phyloP scores from a whole-genome alignment of 2,888 invertebrate genomes.

The Trypoxylon attenuatum region DNA sequence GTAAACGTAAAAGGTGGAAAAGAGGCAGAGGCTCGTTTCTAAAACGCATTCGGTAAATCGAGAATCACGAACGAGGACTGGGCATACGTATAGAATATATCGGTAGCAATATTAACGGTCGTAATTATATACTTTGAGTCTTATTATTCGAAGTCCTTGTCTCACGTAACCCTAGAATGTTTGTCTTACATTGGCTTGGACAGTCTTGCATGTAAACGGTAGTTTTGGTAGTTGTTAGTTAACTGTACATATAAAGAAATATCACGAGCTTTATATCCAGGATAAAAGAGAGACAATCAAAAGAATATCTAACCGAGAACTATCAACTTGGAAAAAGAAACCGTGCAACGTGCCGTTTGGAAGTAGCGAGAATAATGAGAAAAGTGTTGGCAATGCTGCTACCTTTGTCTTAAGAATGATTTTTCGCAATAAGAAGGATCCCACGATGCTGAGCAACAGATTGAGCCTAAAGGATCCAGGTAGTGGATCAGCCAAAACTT shows the following conservation, averaged over 20 bases:
- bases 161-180: constrained; percentile 61
- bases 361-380: too few relatives aligned
- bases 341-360: too few relatives aligned
- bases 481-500: background rate
- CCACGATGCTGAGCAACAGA: too few relatives aligned
- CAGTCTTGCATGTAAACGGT: constrained; percentile 61
- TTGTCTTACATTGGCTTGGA: constrained; percentile 60
- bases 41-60: constrained; percentile 24
- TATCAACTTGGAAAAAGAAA: too few relatives aligned
- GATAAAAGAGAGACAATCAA: background rate
- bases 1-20: constrained; percentile 47
- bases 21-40: constrained; percentile 49
- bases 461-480: too few relatives aligned
- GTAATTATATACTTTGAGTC: constrained; percentile 44
- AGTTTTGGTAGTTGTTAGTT: constrained; percentile 56
- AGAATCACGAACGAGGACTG: constrained; percentile 41
- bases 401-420: too few relatives aligned
- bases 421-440: too few relatives aligned
- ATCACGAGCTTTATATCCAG: constrained; percentile 20
- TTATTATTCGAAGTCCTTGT: constrained; percentile 54
- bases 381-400: too few relatives aligned
- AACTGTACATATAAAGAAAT: constrained; percentile 52
- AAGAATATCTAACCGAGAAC: too few relatives aligned
- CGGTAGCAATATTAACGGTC: constrained; percentile 50
- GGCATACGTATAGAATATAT: constrained; percentile 29